Percentiles rank a stretch among this genome's conserved stretches.
Evolutionary conservation across 2,113 vertebrate genomes (phyloP).

Genomic region (Theropithecus gelada): DNA sequence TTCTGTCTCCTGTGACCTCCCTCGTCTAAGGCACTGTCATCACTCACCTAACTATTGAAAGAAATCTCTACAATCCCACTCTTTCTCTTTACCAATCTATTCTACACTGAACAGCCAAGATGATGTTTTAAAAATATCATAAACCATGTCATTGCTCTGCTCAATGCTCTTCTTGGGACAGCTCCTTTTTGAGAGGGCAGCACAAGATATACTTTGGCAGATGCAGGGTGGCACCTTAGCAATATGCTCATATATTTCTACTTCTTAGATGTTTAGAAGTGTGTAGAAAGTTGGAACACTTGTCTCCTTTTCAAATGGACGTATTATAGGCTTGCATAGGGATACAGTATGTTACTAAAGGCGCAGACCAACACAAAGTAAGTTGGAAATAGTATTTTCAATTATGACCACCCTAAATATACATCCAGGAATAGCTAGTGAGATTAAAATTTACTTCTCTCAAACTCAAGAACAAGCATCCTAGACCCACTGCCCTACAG

Average conservation of each 20-base stretch:
- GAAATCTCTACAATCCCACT: background rate
- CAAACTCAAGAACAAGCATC: background rate
- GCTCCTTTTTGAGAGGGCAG: background rate
- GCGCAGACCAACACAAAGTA: background rate
- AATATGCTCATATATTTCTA: background rate
- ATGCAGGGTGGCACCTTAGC: background rate
- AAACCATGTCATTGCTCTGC: background rate
- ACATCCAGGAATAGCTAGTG: background rate
- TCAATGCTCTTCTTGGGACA: background rate
- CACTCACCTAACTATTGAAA: background rate
- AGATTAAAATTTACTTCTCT: background rate
- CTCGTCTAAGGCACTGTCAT: background rate
- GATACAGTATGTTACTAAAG: background rate
- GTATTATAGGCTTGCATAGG: background rate
- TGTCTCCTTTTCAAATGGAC: background rate
- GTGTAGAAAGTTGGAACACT: background rate
- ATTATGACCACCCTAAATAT: background rate
- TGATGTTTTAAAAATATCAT: background rate
- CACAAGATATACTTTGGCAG: background rate
- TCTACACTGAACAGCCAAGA: background rate
- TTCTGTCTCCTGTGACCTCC: background rate
- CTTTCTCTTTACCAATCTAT: background rate
- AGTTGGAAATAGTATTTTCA: background rate
- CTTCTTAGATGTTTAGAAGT: background rate
- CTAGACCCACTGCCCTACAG: fast-evolving